These are phyloP conservation scores for Elysia crispata DNA, from an alignment of 2,888 invertebrate species.

Conservation along the genomic window DNA sequence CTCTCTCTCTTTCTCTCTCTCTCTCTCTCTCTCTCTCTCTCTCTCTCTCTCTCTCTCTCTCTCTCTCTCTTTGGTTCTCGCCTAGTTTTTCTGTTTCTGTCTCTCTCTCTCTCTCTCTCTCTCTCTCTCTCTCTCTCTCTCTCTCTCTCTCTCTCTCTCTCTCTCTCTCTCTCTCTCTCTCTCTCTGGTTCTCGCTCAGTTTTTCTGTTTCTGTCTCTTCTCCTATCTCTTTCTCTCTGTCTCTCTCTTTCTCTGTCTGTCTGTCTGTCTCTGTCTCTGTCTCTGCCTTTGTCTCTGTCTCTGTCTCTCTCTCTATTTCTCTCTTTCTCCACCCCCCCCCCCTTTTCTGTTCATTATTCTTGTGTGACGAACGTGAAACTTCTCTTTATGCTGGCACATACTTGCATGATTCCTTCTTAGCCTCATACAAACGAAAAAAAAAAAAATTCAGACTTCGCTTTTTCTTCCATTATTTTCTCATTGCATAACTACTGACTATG, in stretches of 20 bases:
- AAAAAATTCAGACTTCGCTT: too few species aligned
- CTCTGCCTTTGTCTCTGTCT: background rate
- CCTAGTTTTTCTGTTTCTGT: background rate
- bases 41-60: background rate
- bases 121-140: constrained; percentile 25
- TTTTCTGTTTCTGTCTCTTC: too few species aligned
- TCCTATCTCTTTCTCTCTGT: background rate
- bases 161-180: constrained; percentile 5
- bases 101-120: background rate
- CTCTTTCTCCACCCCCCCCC: background rate
- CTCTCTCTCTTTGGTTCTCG: constrained; percentile 3
- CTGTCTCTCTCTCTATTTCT: background rate
- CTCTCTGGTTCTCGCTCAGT: background rate
- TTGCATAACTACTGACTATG: too few species aligned
- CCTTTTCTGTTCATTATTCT: too few species aligned
- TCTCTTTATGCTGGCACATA: too few species aligned
- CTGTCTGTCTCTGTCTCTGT: background rate
- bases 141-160: constrained; percentile 20
- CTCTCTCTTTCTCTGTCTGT: background rate
- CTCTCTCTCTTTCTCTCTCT: constrained; percentile 6
- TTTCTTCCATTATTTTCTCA: too few species aligned
- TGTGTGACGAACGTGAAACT: too few species aligned
- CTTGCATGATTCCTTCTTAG: too few species aligned
- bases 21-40: background rate
- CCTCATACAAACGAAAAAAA: too few species aligned